Base-by-base conservation (phyloP, 2,888 invertebrate genomes). In the Chaetogeoica ovagalla region DNA sequence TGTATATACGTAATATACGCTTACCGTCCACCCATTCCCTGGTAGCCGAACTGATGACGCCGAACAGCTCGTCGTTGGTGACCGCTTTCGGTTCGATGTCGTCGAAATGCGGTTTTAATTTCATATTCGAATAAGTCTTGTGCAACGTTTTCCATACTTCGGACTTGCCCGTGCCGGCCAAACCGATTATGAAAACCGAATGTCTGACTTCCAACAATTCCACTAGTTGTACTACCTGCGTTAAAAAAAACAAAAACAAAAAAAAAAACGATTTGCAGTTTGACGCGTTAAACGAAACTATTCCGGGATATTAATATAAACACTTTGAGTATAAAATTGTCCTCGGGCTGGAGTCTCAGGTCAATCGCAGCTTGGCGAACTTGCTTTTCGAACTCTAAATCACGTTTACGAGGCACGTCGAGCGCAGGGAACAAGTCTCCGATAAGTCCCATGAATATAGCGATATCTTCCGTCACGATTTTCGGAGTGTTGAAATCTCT, bases 41-140 rank as follows among this genome's bases (percentile, higher is more conserved):
- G 0, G 97, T 97, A 0, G 95, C 89, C 1, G 96, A 95, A 88
- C 96, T 97, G 82, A 97, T 96, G 76, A 96, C 91, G 9, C 97
- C 97, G 87, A 97, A 97, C 59, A 97, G 87, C 86, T 97, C 97
- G 85, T 97, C 95, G 85, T 96, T 97, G 1, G 97, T 96, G 9
- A 97, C 97, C 17, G 96, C 96, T 86, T 97, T 97, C 0, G 97
- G 97, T 86, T 97, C 96, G n/a, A 97, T 88, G 86, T 97, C 97
- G 84, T 94, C 93, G 84, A 91, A 95, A 83, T 91, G 88, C 0
- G 97, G 97, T 85, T 94, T 95, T 81, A 89, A 86, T 85, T 94
- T 94, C 84, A 93, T 89, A 88, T 95, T 94, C 73, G 88, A 87
- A 86, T 97, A 95, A 0, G 96, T 96, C 84, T 90, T 91, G 85